A percentile compares a stretch with the other conserved stretches of the same genome.
Conservation (phyloP, 1,140 invertebrate genomes). For the Hormaphis cornu region DNA sequence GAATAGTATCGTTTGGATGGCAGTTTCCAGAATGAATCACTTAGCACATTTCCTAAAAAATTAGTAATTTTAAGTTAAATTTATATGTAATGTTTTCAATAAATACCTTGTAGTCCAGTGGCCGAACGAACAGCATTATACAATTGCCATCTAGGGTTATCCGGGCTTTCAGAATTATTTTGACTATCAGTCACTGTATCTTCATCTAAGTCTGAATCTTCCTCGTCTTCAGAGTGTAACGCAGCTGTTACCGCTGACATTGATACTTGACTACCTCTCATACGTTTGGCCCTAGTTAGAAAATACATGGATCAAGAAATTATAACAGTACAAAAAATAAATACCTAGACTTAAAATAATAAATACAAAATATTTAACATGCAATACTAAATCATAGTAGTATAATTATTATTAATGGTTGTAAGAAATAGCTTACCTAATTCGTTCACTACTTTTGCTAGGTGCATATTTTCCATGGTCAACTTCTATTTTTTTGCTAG, state of each 20-base stretch:
- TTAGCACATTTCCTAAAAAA: constrained; percentile 55
- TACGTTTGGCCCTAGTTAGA: constrained; percentile 42
- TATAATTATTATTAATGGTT: neutral
- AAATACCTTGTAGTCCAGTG: constrained; percentile 53
- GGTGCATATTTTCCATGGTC: constrained; percentile 46
- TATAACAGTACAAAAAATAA: neutral
- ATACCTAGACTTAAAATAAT: neutral
- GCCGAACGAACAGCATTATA: constrained; percentile 66
- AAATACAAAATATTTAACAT: neutral
- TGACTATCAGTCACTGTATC: constrained; percentile 55
- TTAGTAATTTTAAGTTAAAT: neutral
- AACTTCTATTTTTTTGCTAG: constrained; percentile 54
- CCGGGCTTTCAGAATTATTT: constrained; percentile 52
- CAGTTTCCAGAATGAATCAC: constrained; percentile 85
- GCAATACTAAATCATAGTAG: neutral
- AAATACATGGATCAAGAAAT: neutral
- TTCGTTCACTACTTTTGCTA: constrained; percentile 35
- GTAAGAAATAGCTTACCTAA: constrained; percentile 25
- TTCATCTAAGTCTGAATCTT: constrained; percentile 50
- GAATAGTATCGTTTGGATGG: constrained; percentile 84
- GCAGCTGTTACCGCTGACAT: constrained; percentile 51
- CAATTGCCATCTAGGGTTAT: constrained; percentile 70
- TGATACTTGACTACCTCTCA: constrained; percentile 43
- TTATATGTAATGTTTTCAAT: constrained; percentile 6
- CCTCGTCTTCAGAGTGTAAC: constrained; percentile 47